Percentiles rank a stretch among this genome's conserved stretches.
Evolutionary conservation across 2,888 invertebrate genomes (phyloP).

Genomic region (Macrophya annulata): DNA sequence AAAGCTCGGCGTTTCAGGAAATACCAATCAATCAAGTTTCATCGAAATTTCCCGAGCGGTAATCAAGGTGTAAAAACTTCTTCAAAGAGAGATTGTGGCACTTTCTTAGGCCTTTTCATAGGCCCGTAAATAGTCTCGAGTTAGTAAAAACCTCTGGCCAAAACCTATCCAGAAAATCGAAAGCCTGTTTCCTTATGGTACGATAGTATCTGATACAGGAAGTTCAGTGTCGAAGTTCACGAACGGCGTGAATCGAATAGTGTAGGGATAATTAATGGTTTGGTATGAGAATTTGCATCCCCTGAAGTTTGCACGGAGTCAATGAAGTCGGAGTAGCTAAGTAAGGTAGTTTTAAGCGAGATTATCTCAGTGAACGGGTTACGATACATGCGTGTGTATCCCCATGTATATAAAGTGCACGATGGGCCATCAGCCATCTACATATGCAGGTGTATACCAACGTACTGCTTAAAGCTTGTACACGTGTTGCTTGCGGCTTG

Average conservation of each 20-base stretch:
- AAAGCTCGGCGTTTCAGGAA: background rate
- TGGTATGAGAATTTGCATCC: slow-evolving; percentile 4
- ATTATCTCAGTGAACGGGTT: slow-evolving; percentile 15
- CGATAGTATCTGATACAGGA: slow-evolving; percentile 6
- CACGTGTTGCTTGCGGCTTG: background rate
- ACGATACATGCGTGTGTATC: background rate
- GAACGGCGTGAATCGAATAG: background rate
- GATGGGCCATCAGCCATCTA: too few relatives aligned
- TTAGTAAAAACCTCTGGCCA: background rate
- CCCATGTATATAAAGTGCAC: background rate
- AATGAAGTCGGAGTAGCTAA: background rate
- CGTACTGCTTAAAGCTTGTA: background rate
- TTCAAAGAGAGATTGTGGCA: too few relatives aligned
- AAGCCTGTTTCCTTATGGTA: background rate
- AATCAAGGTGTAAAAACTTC: too few relatives aligned
- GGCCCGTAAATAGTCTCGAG: background rate
- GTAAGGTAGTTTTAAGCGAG: background rate
- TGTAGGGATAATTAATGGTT: slow-evolving; percentile 1
- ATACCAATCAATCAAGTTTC: too few relatives aligned
- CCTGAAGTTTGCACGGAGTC: background rate
- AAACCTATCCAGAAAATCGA: background rate
- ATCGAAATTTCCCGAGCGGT: too few relatives aligned
- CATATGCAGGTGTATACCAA: too few relatives aligned
- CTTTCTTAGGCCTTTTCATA: background rate
- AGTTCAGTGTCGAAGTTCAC: background rate